phyloP scores from a whole-genome alignment of 2,888 invertebrate genomes.

The Smittia aterrima region DNA sequence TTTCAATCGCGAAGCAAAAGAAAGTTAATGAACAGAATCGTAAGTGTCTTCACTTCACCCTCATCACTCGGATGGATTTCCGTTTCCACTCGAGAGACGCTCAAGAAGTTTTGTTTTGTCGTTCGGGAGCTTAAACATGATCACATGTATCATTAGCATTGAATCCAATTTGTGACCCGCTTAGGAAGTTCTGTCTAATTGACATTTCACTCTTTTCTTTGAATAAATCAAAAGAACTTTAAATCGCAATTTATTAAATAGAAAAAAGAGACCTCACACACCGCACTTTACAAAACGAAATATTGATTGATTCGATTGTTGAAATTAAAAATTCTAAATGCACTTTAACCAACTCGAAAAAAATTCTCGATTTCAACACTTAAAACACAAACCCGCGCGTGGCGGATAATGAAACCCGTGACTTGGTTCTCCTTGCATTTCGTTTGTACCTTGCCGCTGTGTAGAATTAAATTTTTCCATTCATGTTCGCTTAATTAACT shows the following conservation, averaged over 20 bases:
- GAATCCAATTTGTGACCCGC: constrained; percentile 34
- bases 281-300: neutral
- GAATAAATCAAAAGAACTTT: neutral
- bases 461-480: constrained; percentile 3
- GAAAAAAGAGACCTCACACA: constrained; percentile 8
- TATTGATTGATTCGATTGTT: constrained; percentile 9
- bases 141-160: constrained; percentile 37
- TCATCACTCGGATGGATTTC: neutral
- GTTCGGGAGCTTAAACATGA: constrained; percentile 1
- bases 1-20: neutral
- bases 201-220: neutral
- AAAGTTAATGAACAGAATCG: neutral
- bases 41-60: neutral
- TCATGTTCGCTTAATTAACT: neutral
- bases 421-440: neutral
- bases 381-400: neutral
- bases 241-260: neutral
- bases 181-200: neutral
- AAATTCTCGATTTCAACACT: constrained; percentile 7
- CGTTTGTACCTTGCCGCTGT: constrained; percentile 1
- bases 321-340: neutral
- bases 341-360: neutral
- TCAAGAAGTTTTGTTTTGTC: neutral
- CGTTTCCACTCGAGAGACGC: constrained; percentile 11
- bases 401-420: neutral